phyloP scores from a whole-genome alignment of 2,888 invertebrate species.

The Spilosoma lubricipeda region DNA sequence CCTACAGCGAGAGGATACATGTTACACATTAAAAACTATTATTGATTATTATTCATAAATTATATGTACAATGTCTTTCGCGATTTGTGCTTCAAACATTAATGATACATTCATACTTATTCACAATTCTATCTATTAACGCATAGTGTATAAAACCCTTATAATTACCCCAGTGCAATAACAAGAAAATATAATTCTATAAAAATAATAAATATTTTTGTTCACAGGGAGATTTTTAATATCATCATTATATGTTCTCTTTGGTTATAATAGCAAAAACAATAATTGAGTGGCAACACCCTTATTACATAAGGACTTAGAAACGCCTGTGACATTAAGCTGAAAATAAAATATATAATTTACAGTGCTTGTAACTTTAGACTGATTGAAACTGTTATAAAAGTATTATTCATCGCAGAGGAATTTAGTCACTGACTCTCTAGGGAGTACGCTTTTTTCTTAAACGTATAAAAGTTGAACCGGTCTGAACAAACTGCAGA shows the following conservation, averaged over 20 bases:
- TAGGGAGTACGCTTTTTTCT: too few relatives aligned
- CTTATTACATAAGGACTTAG: background rate
- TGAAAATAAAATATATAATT: too few relatives aligned
- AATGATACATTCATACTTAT: background rate
- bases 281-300: background rate
- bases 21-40: background rate
- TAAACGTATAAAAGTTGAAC: too few relatives aligned
- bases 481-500: too few relatives aligned
- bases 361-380: background rate
- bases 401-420: too few relatives aligned
- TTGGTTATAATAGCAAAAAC: background rate
- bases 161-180: background rate
- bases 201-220: background rate
- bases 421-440: too few relatives aligned
- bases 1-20: background rate
- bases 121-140: background rate
- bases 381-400: background rate
- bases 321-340: background rate
- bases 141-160: background rate
- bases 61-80: background rate
- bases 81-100: background rate
- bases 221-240: background rate
- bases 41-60: background rate
- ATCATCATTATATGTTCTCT: background rate
- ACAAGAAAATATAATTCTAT: background rate